Evolutionary conservation across 2,888 invertebrate genomes (phyloP).

Genomic region (Morpho achilles): DNA sequence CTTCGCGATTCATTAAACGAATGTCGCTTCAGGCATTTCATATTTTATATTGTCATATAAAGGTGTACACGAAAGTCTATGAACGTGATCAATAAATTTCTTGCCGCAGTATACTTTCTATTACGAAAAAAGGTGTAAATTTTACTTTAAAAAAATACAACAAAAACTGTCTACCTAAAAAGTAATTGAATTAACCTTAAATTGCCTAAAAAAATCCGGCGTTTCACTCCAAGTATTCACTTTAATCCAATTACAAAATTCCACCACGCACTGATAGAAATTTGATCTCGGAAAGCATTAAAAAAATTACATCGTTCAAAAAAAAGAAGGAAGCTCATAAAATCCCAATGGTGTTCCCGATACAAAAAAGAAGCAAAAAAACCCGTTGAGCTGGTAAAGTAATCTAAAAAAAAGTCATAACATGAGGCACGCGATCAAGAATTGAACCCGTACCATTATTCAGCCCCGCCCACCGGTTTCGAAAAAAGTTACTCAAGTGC

Average conservation of each 20-base stretch:
- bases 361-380: slow-evolving; percentile 9
- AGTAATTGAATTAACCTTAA: slow-evolving; percentile 17
- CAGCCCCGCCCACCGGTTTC: slow-evolving; percentile 57
- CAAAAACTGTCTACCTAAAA: slow-evolving; percentile 3
- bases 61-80: no score
- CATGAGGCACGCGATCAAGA: slow-evolving; percentile 63
- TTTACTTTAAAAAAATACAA: slow-evolving; percentile 2
- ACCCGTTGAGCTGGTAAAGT: no score
- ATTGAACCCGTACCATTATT: slow-evolving; percentile 63
- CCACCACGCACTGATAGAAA: slow-evolving; percentile 33
- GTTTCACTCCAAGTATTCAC: slow-evolving; percentile 12
- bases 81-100: no score
- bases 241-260: slow-evolving; percentile 29
- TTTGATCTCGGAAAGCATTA: slow-evolving; percentile 29
- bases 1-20: no score
- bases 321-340: slow-evolving; percentile 5
- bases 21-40: no score
- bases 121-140: not conserved
- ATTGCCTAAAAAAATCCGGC: slow-evolving; percentile 3
- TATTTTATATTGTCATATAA: no score
- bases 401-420: slow-evolving; percentile 45
- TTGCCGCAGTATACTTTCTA: not conserved
- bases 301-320: not conserved
- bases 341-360: slow-evolving; percentile 5
- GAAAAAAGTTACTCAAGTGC: slow-evolving; percentile 40